Evolutionary conservation across 1,140 invertebrate genomes (phyloP).

Genomic region (Belonocnema kinseyi): DNA sequence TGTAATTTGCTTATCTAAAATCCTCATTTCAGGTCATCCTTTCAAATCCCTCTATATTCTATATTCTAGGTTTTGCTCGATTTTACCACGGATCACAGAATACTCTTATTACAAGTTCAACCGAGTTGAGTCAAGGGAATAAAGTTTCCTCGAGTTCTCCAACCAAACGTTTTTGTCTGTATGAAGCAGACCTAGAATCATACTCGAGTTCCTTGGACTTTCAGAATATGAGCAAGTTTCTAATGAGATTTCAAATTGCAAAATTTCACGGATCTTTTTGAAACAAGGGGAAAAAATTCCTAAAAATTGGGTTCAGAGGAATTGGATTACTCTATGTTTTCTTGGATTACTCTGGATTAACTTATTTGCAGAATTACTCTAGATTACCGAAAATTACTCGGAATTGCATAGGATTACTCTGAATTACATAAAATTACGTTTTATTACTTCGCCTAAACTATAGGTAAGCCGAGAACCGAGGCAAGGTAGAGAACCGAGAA

Average conservation of each 20-base stretch:
- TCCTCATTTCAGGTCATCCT: background rate
- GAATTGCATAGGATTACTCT: background rate
- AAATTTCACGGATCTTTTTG: no score
- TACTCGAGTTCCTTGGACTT: background rate
- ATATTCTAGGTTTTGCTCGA: background rate
- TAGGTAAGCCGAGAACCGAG: no score
- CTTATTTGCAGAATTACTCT: no score
- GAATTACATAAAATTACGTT: background rate
- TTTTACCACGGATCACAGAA: background rate
- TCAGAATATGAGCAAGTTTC: background rate
- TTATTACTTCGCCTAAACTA: background rate
- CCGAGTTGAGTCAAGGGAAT: background rate
- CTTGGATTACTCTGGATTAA: no score
- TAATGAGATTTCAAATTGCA: background rate
- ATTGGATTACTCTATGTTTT: no score
- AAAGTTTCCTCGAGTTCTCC: background rate
- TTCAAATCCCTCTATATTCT: constrained; percentile 2
- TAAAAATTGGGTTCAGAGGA: no score
- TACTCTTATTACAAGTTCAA: constrained; percentile 16
- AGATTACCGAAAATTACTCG: no score
- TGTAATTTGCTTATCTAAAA: background rate
- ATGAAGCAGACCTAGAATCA: background rate
- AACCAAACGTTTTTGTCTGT: background rate
- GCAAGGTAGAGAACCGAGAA: no score
- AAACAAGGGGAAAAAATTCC: no score